Evolutionary conservation across 1,140 invertebrate genomes (phyloP).

Genomic region (Cataglyphis hispanica): DNA sequence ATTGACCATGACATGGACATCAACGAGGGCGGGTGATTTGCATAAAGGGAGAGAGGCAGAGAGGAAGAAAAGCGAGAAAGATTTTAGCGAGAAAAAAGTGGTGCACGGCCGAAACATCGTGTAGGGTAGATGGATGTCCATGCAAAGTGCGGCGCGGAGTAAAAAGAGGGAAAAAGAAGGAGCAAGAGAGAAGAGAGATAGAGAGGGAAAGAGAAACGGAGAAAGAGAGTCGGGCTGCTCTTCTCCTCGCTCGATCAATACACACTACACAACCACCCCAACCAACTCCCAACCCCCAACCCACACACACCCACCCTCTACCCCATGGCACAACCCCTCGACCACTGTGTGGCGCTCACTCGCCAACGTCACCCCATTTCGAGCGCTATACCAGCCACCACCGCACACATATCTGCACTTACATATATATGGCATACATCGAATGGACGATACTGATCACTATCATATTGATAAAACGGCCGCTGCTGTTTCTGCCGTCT

Average conservation of each 20-base stretch:
- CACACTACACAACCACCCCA: conserved; percentile 74
- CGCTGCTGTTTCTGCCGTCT: conserved; percentile 9
- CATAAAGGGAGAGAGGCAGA: conserved; percentile 21
- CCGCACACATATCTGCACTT: conserved; percentile 9
- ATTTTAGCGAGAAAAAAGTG: conserved; percentile 67
- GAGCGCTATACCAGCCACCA: conserved; percentile 60
- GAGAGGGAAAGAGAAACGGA: conserved; percentile 19
- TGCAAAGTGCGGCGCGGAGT: conserved; percentile 65
- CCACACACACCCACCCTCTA: conserved; percentile 47
- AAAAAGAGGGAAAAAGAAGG: conserved; percentile 40
- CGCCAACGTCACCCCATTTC: conserved; percentile 66
- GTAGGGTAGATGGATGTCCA: conserved; percentile 71
- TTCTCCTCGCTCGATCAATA: conserved; percentile 81
- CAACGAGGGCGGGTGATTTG: not conserved
- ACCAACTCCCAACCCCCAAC: conserved; percentile 48
- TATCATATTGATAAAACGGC: conserved; percentile 47
- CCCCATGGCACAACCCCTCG: conserved; percentile 68
- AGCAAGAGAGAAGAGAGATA: conserved; percentile 31
- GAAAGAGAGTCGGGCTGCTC: conserved; percentile 61
- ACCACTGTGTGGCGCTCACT: conserved; percentile 61
- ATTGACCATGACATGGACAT: conserved; percentile 8
- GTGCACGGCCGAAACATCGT: conserved; percentile 66
- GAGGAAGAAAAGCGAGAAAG: conserved; percentile 50
- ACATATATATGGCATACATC: not conserved
- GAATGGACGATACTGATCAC: conserved; percentile 12